Evolutionary conservation across 2,797 vertebrate species (phyloP).

Genomic region (Hydrophis major): DNA sequence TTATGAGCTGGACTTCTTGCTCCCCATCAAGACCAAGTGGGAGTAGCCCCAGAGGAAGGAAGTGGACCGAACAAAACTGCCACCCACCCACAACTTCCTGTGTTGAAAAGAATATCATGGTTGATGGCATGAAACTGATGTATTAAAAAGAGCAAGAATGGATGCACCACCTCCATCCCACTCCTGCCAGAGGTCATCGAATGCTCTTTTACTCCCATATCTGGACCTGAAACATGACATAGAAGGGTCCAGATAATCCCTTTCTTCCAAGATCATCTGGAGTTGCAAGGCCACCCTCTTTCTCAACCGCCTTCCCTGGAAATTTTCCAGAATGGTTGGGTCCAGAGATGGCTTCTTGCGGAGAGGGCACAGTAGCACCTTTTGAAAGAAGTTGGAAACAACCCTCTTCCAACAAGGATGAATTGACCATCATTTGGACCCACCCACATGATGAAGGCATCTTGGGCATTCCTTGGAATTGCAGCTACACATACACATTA

Average conservation of each 20-base stretch:
- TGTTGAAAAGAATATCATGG: background rate
- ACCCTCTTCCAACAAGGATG: background rate
- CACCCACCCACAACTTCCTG: background rate
- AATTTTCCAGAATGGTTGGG: background rate
- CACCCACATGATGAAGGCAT: background rate
- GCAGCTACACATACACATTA: background rate
- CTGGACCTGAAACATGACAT: background rate
- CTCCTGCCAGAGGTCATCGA: background rate
- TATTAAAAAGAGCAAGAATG: background rate
- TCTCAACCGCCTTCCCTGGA: background rate
- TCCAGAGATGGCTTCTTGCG: background rate
- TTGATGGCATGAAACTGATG: background rate
- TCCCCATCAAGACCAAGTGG: background rate
- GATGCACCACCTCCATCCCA: background rate
- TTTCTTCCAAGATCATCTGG: background rate
- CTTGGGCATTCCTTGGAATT: background rate
- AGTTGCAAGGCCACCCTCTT: background rate
- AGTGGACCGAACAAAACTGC: background rate
- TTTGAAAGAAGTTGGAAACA: background rate
- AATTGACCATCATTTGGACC: background rate
- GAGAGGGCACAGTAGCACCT: background rate
- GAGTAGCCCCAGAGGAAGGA: background rate
- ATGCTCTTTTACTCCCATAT: background rate
- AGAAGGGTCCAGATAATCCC: background rate
- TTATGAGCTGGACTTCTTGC: background rate